Base-by-base conservation (phyloP, 2,797 vertebrate genomes). In the Danio albolineatus region DNA sequence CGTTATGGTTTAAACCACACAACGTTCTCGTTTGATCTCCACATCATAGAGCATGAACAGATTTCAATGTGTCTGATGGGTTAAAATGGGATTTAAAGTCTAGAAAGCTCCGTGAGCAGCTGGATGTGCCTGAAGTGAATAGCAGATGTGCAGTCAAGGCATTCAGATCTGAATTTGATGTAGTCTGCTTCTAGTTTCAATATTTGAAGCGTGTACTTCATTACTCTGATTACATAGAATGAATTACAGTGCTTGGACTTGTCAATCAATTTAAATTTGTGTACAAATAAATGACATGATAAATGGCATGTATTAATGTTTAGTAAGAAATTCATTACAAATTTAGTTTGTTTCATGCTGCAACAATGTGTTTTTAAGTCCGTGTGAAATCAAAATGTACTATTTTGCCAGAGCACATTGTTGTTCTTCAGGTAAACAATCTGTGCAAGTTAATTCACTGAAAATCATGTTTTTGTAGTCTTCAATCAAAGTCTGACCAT, bases 1-100 rank as follows among this genome's bases (percentile, higher is more conserved):
- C 61, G 36, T 56, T 21, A 36, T 51, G 54, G 54, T 59, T 60
- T 60, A 61, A 12, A 14, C n/a, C 36, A 48, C 59, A 65, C 43
- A 73, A 51, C 56, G 51, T 28, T 21, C 21, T 62, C 2, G 21
- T 74, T 74, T 80, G 69, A 74, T 80, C 44, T 74, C n/a, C 12
- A 39, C 53, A 59, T 66, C 39, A 64, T 14, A 36, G 19, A 19
- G 17, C 10, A 44, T 56, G 16, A 3, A 60, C 14, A 7, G 4
- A 38, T 69, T 69, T 78, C 9, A 36, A 6, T 2, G 2, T 66
- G 36, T 66, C 17, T 19, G 43, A 70, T 38, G 2, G 39, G 38
- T 1, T 65, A 28, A 73, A 39, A 57, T 17, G 57, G 21, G 43
- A 76, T 71, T 76, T 61, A n/a, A 19, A 51, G n/a, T 36, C n/a